Evolutionary conservation across 2,797 vertebrate species (phyloP), one percentile per base, ranked within the genome.

Genomic region (Clarias fuscus): DNA sequence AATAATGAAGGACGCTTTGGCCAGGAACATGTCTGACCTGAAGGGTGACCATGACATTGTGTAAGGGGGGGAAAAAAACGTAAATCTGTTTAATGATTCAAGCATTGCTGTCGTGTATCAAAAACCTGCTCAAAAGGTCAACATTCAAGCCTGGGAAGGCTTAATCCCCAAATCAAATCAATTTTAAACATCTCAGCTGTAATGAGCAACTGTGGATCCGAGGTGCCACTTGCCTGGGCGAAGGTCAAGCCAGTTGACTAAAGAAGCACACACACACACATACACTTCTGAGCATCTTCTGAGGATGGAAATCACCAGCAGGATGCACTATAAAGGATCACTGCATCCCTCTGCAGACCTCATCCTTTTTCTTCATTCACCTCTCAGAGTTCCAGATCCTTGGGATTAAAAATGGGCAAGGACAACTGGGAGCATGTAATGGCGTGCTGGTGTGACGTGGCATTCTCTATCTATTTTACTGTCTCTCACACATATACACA

Each of bases 361-460:
- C 37, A 7, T 27, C 76, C 64, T 79, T 88, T 86, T 71, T 89
- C 88, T 91, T 67, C n/a, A 68, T 83, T 86, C 79, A 88, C 85
- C 89, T 92, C 92, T 91, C 91, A 91, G 91, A 90, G 87, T n/a
- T 92, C 90, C 90, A 91, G 92, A 93, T 93, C 92, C 90, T 61
- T 91, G 88, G 71, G 92, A 93, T 93, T 93, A 93, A 90, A 91
- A 84, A 88, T 86, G 91, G 91, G 75, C 93, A 94, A 93, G 92
- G 93, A 91, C 93, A 95, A 93, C 90, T 90, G 91, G 93, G 92
- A 94, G 90, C 90, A 90, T 92, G 93, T 91, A 93, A 86, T 92
- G 92, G 92, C 88, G 37, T 40, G 17, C 18, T 62, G 83, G 64
- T 88, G 70, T 78, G 67, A 59, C 37, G 20, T 67, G 58, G 70